phyloP scores from a whole-genome alignment of 2,797 vertebrate genomes.

The Sebastes taczanowskii region DNA sequence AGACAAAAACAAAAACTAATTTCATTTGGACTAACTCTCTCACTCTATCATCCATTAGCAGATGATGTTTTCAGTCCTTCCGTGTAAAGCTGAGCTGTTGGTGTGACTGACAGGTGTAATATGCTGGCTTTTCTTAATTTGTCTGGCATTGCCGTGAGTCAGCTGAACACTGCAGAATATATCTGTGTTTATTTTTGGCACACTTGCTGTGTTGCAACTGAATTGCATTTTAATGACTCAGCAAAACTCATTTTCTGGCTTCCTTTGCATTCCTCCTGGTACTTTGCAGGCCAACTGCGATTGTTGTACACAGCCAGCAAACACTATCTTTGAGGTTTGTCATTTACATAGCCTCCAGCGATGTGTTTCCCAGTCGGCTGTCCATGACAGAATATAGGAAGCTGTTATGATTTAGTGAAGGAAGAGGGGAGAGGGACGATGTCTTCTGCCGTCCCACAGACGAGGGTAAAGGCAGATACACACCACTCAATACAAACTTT shows the following conservation, averaged over 20 bases:
- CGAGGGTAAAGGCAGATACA: not conserved
- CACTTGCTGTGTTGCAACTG: constrained; percentile 39
- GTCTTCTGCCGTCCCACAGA: not conserved
- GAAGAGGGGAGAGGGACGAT: not conserved
- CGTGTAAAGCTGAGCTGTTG: not conserved
- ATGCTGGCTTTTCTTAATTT: constrained; percentile 11
- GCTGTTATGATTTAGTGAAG: not conserved
- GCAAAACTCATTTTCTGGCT: constrained; percentile 40
- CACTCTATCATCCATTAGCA: not conserved
- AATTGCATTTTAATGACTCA: constrained; percentile 49
- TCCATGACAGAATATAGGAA: not conserved
- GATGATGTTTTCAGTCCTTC: not conserved
- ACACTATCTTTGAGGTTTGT: constrained; percentile 25
- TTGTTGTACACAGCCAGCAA: constrained; percentile 1
- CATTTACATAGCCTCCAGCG: constrained; percentile 3
- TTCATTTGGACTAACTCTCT: not conserved
- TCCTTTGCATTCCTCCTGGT: constrained; percentile 21
- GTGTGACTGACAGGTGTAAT: constrained; percentile 10
- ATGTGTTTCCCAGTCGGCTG: not conserved
- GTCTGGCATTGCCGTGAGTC: constrained; percentile 23
- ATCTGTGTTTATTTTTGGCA: constrained; percentile 32
- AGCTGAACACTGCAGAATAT: constrained; percentile 14
- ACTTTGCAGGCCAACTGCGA: constrained; percentile 18
- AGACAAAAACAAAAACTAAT: not conserved
- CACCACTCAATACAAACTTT: fast-evolving